Evolutionary conservation across 2,113 vertebrate genomes (phyloP).

Genomic region (Cheilinus undulatus): DNA sequence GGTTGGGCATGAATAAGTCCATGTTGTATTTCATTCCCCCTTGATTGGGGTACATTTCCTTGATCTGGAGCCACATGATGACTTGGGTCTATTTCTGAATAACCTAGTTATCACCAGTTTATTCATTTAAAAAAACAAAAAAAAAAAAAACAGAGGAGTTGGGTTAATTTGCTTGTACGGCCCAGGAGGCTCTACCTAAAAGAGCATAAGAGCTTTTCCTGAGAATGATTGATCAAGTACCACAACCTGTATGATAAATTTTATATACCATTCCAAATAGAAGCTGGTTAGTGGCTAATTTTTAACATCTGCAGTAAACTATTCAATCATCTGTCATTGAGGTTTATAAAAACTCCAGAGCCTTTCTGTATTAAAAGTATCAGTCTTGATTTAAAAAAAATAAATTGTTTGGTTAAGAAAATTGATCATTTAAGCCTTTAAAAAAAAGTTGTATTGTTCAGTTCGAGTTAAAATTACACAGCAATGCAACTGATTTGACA

Average conservation of each 20-base stretch:
- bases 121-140: no score
- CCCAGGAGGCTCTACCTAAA: background rate
- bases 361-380: background rate
- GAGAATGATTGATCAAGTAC: background rate
- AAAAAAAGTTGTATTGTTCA: background rate
- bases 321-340: background rate
- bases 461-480: background rate
- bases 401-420: background rate
- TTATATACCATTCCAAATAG: background rate
- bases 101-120: background rate
- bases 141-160: background rate
- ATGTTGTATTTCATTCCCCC: background rate
- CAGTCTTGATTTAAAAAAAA: constrained; percentile 4
- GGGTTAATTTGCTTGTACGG: background rate
- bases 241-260: background rate
- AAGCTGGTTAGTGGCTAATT: background rate
- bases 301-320: constrained; percentile 3
- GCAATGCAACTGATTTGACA: background rate
- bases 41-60: background rate
- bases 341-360: background rate
- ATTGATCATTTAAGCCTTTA: background rate
- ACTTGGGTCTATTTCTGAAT: background rate
- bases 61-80: background rate
- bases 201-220: background rate
- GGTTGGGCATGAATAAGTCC: background rate